A percentile compares a stretch with the other conserved stretches of the same genome.
Conservation (phyloP, 2,888 invertebrate species). For the Sympetrum striolatum region DNA sequence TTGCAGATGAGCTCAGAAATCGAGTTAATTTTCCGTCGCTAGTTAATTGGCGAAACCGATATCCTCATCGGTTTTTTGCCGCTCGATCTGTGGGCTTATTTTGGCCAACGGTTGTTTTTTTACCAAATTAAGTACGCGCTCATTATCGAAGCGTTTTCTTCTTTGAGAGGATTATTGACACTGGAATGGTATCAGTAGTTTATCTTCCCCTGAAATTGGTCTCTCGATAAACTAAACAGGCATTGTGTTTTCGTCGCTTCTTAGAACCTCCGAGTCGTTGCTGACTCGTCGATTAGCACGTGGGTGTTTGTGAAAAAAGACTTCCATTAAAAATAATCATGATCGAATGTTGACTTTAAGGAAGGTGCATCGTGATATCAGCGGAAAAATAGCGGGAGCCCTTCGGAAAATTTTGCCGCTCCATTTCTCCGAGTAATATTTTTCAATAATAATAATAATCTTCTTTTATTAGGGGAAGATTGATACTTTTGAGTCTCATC, state of each 20-base stretch:
- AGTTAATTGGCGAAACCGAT: too few species aligned
- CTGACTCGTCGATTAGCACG: constrained; percentile 24
- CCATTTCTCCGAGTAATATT: background rate
- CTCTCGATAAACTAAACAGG: background rate
- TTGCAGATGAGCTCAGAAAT: too few species aligned
- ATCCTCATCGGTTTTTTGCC: too few species aligned
- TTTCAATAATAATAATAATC: too few species aligned
- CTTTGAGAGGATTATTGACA: too few species aligned
- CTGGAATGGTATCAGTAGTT: background rate
- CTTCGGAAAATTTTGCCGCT: background rate
- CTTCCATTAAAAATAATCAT: background rate
- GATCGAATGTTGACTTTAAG: background rate
- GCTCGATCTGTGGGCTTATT: too few species aligned
- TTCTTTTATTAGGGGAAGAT: too few species aligned
- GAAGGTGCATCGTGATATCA: background rate
- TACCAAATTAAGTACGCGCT: too few species aligned
- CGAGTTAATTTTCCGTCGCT: too few species aligned
- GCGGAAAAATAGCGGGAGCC: background rate
- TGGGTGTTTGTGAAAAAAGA: constrained; percentile 11
- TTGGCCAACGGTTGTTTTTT: too few species aligned
- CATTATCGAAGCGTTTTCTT: too few species aligned
- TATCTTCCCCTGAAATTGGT: background rate
- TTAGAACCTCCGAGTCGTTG: background rate
- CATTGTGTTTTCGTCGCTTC: background rate
- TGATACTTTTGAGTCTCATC: too few species aligned